These are phyloP conservation scores for Oxytorus armatus DNA, from an alignment of 2,888 invertebrate species.

Conservation along the genomic window DNA sequence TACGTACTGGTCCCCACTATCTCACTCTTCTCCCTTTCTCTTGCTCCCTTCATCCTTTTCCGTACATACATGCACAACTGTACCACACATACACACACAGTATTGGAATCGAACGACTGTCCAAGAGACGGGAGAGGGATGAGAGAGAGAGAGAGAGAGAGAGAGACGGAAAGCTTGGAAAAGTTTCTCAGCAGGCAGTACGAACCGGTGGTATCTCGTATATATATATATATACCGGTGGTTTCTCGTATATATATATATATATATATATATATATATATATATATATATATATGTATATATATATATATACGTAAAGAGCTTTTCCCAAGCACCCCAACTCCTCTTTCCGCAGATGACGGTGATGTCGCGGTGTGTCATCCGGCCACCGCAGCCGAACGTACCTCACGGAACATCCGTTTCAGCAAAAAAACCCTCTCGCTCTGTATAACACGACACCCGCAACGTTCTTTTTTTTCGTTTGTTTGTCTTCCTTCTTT, in stretches of 20 bases:
- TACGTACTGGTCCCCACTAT: constrained; percentile 22
- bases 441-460: constrained; percentile 21
- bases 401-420: constrained; percentile 41
- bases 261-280: no score
- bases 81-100: background rate
- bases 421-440: constrained; percentile 10
- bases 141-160: constrained; percentile 14
- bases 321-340: constrained; percentile 33
- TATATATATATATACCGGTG: no score
- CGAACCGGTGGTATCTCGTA: constrained; percentile 16
- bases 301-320: constrained; percentile 5
- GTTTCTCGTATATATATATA: constrained; percentile 12
- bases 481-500: constrained; percentile 17
- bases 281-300: no score
- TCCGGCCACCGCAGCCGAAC: constrained; percentile 46
- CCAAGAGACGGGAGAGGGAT: constrained; percentile 21
- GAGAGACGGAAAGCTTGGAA: constrained; percentile 44
- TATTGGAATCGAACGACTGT: constrained; percentile 45
- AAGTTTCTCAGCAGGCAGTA: constrained; percentile 46
- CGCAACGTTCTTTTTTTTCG: background rate
- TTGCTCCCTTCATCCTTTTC: constrained; percentile 23
- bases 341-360: constrained; percentile 30
- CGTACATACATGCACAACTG: constrained; percentile 10
- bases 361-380: constrained; percentile 53
- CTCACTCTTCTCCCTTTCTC: constrained; percentile 33